Conservation (phyloP, 2,888 invertebrate species). For the Perizoma flavofasciatum region DNA sequence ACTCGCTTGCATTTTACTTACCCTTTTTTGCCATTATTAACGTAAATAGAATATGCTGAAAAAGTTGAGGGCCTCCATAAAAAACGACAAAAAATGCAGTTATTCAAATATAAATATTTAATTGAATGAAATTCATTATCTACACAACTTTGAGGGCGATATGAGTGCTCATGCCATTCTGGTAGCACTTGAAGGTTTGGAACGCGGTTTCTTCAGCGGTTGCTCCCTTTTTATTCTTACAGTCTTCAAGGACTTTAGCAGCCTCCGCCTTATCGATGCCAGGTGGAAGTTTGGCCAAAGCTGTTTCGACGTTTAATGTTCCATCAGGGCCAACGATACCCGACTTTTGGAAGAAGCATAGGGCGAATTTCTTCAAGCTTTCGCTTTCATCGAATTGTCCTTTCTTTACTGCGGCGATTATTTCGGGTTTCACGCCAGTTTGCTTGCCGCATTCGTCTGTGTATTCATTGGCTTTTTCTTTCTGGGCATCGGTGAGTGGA, state of each 20-base stretch:
- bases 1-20: too few relatives aligned
- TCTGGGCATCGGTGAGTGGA: conserved; percentile 56
- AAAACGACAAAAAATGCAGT: not conserved
- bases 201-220: conserved; percentile 68
- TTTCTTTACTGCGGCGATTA: conserved; percentile 64
- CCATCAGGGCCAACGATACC: conserved; percentile 61
- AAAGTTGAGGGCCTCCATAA: not conserved
- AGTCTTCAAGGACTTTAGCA: conserved; percentile 64
- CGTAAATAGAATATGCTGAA: not conserved
- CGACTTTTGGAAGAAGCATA: conserved; percentile 76
- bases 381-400: conserved; percentile 71
- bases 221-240: conserved; percentile 66
- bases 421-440: conserved; percentile 61
- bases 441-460: conserved; percentile 64
- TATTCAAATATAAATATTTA: conserved; percentile 5
- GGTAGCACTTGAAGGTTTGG: conserved; percentile 74
- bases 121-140: conserved; percentile 18
- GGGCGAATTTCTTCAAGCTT: conserved; percentile 67
- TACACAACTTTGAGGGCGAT: conserved; percentile 32
- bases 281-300: conserved; percentile 65
- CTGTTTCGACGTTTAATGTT: conserved; percentile 69
- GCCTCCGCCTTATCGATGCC: conserved; percentile 65
- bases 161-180: conserved; percentile 64
- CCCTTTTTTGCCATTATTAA: too few relatives aligned
- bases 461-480: conserved; percentile 57